These are phyloP conservation scores for Eurystomus gularis DNA, from an alignment of 2,113 vertebrate species.

Conservation along the genomic window DNA sequence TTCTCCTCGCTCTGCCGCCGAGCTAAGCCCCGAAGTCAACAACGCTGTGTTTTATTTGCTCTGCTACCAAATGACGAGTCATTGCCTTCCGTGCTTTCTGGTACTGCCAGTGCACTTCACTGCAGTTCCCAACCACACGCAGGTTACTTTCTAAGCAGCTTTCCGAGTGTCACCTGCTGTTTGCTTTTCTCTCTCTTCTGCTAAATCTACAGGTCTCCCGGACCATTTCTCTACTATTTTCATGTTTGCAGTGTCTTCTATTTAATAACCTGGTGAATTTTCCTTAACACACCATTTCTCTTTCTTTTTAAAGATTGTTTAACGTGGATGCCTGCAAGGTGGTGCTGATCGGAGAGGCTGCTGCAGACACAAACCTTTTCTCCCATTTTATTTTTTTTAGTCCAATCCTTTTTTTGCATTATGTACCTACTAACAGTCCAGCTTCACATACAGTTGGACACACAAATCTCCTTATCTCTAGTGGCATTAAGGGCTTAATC, in stretches of 20 bases:
- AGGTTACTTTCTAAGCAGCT: neutral
- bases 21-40: neutral
- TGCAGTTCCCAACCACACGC: rapidly evolving
- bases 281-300: neutral
- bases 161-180: neutral
- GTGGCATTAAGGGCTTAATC: neutral
- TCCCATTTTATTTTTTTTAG: neutral
- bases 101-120: neutral
- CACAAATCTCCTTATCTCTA: neutral
- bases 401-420: neutral
- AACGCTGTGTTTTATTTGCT: neutral
- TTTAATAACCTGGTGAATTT: neutral
- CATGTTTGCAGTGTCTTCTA: neutral
- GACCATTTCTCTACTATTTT: neutral
- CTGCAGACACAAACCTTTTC: neutral
- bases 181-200: neutral
- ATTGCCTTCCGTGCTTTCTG: neutral
- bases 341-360: neutral
- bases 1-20: neutral
- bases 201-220: neutral
- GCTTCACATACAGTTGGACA: neutral
- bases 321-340: neutral
- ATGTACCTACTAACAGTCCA: neutral
- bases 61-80: neutral
- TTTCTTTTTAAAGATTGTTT: neutral